Percentiles rank a stretch among this genome's conserved stretches.
These are phyloP conservation scores for Leuciscus idus DNA, from an alignment of 2,113 vertebrate species.

Conservation along the genomic window DNA sequence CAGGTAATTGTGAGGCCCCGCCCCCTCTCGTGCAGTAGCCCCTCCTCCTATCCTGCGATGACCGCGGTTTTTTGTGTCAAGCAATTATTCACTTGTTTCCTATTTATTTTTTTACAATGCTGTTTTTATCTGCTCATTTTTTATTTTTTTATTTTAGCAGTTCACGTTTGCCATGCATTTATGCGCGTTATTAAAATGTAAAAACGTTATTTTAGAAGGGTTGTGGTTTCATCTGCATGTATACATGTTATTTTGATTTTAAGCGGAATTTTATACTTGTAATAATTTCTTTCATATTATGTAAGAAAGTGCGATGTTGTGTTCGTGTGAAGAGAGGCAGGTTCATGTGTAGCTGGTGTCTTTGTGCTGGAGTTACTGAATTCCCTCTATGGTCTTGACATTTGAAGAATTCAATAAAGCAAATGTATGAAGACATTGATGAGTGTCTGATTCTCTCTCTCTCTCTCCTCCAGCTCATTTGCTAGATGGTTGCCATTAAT, in stretches of 20 bases:
- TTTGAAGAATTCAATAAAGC: conserved; percentile 58
- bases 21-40: neutral
- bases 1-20: conserved; percentile 51
- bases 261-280: conserved; percentile 12
- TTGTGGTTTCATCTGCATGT: conserved; percentile 7
- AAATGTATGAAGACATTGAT: neutral
- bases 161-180: conserved; percentile 9
- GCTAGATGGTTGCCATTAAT: conserved; percentile 10
- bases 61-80: conserved; percentile 1
- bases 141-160: conserved; percentile 6
- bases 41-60: conserved; percentile 4
- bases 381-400: conserved; percentile 18
- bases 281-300: conserved; percentile 25
- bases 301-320: conserved; percentile 11
- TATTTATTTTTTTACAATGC: conserved; percentile 58
- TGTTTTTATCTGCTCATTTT: conserved; percentile 37
- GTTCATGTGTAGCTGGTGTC: conserved; percentile 36
- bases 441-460: conserved; percentile 34
- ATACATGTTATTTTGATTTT: conserved; percentile 28
- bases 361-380: conserved; percentile 22
- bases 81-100: conserved; percentile 19
- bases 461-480: conserved; percentile 2
- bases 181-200: neutral
- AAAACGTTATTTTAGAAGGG: neutral
- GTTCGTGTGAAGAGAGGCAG: neutral